Conservation (phyloP, 2,888 invertebrate genomes). For the Alcis repandata region DNA sequence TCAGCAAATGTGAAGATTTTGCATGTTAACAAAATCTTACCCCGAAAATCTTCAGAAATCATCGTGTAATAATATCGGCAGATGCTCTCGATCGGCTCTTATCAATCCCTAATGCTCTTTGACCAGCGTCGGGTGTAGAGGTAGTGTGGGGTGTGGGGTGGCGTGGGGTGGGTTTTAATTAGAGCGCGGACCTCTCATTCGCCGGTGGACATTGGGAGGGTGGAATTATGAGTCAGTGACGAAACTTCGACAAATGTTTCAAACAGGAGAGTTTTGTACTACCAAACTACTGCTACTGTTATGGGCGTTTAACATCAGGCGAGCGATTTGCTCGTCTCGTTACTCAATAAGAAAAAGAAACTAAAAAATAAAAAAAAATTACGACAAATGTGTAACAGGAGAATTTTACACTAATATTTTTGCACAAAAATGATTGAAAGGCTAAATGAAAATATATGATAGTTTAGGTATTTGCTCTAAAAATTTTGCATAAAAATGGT, state of each 20-base stretch:
- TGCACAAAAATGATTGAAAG: no score
- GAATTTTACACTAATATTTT: no score
- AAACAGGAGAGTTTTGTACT: no score
- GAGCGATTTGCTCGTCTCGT: no score
- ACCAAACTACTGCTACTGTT: no score
- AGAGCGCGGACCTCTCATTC: constrained; percentile 76
- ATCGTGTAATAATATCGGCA: constrained; percentile 40
- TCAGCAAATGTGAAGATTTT: constrained; percentile 6
- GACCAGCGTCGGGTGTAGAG: constrained; percentile 49
- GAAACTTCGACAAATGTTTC: background rate
- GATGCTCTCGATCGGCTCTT: constrained; percentile 44
- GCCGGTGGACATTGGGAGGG: constrained; percentile 61
- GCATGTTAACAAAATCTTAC: background rate
- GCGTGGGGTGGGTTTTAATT: constrained; percentile 78
- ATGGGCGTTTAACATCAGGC: no score
- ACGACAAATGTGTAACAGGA: no score
- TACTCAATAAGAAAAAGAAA: no score
- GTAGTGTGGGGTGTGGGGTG: constrained; percentile 53
- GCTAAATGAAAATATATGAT: no score
- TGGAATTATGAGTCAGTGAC: constrained; percentile 22
- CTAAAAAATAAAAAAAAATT: no score
- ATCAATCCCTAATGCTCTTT: constrained; percentile 61
- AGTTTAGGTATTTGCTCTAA: no score
- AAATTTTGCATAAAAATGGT: no score
- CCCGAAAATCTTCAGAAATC: constrained; percentile 24